Evolutionary conservation across 92 coral and sea anemone genomes (phyloP).

Genomic region (Siderastrea siderea): DNA sequence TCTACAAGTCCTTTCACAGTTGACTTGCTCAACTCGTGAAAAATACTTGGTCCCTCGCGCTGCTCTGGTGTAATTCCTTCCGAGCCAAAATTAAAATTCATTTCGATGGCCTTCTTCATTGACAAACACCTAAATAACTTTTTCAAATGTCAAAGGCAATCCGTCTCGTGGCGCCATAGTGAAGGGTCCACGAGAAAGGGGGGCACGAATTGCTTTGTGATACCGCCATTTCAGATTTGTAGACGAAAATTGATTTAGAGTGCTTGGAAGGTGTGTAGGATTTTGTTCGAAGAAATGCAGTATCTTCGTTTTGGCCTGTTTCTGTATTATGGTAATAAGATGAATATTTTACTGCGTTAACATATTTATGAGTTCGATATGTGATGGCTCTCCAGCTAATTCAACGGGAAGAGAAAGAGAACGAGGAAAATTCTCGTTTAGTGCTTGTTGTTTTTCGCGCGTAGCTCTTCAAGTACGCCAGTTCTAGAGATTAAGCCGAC

Average conservation of each 20-base stretch:
- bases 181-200: slow-evolving; percentile 10
- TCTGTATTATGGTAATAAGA: slow-evolving; percentile 89
- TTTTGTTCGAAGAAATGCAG: slow-evolving; percentile 20
- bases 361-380: slow-evolving; percentile 86
- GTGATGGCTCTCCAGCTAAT: slow-evolving; percentile 78
- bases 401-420: slow-evolving; percentile 42
- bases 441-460: slow-evolving; percentile 6
- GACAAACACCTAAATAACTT: slow-evolving; percentile 22
- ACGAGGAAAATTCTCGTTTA: slow-evolving; percentile 9
- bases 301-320: slow-evolving; percentile 35
- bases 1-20: slow-evolving; percentile 47
- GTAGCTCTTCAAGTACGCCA: not conserved
- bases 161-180: slow-evolving; percentile 36
- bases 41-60: slow-evolving; percentile 7
- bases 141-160: slow-evolving; percentile 9
- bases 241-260: not conserved
- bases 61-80: slow-evolving; percentile 2
- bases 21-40: slow-evolving; percentile 23
- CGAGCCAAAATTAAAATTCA: slow-evolving; percentile 25
- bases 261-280: not conserved
- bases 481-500: slow-evolving; percentile 22
- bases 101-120: not conserved
- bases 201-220: slow-evolving; percentile 34
- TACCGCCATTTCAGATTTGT: slow-evolving; percentile 54
- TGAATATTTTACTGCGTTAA: slow-evolving; percentile 80